phyloP scores from a whole-genome alignment of 2,888 invertebrate species.

The Pristionchus exspectatus region DNA sequence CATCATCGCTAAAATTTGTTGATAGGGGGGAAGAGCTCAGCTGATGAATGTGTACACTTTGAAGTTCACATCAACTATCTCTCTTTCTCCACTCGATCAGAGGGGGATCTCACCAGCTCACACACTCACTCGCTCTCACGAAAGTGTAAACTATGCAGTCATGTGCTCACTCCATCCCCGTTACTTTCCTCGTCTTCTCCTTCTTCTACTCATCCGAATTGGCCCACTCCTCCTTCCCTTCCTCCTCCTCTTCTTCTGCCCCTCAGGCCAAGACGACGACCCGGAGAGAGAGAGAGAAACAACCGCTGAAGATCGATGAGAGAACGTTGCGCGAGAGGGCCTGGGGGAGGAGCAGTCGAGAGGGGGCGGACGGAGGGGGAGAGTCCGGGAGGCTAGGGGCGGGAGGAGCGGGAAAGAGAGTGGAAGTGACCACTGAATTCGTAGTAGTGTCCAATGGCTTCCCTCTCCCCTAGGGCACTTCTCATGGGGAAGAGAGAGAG shows the following conservation, averaged over 20 bases:
- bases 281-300: slow-evolving; percentile 27
- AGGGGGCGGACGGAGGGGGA: background rate
- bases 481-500: slow-evolving; percentile 15
- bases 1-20: background rate
- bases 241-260: background rate
- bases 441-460: slow-evolving; percentile 48
- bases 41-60: slow-evolving; percentile 30
- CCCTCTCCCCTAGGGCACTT: slow-evolving; percentile 50
- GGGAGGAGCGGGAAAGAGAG: background rate
- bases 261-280: background rate
- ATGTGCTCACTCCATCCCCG: slow-evolving; percentile 18
- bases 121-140: background rate
- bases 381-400: background rate
- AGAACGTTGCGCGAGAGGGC: slow-evolving; percentile 33
- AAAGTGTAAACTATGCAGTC: slow-evolving; percentile 11
- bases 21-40: background rate
- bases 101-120: background rate
- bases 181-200: background rate
- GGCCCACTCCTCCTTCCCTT: slow-evolving; percentile 17
- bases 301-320: slow-evolving; percentile 53
- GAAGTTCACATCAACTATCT: slow-evolving; percentile 47
- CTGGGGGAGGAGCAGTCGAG: background rate
- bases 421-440: slow-evolving; percentile 47
- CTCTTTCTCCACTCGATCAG: background rate
- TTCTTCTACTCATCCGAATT: slow-evolving; percentile 40